Evolutionary conservation across 2,797 vertebrate genomes (phyloP).

Genomic region (Phalloptychus januarius): DNA sequence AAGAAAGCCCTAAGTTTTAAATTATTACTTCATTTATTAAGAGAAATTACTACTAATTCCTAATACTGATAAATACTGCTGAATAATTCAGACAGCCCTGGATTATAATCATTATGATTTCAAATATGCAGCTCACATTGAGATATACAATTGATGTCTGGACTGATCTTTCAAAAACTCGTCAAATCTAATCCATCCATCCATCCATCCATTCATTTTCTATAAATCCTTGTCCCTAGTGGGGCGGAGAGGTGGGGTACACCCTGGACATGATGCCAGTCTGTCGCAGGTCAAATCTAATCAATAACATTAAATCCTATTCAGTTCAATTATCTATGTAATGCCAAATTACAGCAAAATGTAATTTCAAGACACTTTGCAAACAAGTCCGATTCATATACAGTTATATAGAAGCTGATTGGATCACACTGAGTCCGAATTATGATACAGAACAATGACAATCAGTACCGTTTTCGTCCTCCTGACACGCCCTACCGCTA

Average conservation of each 20-base stretch:
- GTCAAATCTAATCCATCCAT: too few relatives aligned
- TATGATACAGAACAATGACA: background rate
- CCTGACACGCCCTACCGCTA: slow-evolving; percentile 14
- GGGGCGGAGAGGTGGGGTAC: too few relatives aligned
- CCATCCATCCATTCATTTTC: too few relatives aligned
- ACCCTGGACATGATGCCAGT: too few relatives aligned
- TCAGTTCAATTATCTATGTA: background rate
- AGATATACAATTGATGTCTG: background rate
- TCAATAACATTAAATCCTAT: background rate
- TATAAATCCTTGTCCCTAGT: too few relatives aligned
- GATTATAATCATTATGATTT: background rate
- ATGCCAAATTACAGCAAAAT: background rate
- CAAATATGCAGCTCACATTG: background rate
- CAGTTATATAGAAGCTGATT: background rate
- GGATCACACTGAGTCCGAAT: background rate
- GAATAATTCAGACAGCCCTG: background rate
- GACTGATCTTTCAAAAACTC: background rate
- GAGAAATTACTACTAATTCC: too few relatives aligned
- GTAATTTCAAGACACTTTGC: background rate
- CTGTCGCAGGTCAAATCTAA: background rate
- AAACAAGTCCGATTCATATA: background rate
- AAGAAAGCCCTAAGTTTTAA: too few relatives aligned
- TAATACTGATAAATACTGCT: background rate
- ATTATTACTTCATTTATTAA: too few relatives aligned
- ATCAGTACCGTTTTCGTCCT: background rate